Evolutionary conservation across 2,113 vertebrate species (phyloP), one percentile per base, ranked within the genome.

Genomic region (Tor tambroides): DNA sequence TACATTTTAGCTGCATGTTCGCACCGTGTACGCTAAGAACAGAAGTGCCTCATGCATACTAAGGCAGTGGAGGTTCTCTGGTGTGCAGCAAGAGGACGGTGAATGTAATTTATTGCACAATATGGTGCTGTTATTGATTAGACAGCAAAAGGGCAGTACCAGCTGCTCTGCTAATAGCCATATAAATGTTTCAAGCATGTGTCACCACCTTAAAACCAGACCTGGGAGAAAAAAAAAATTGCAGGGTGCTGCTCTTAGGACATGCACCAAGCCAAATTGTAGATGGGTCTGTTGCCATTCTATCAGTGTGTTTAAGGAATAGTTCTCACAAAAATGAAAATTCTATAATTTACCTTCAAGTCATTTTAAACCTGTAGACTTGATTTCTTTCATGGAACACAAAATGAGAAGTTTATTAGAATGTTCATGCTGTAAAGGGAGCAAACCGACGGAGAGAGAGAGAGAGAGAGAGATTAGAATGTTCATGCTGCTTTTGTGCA

Each of bases 101-200:
- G 87, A 86, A 87, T 76, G 86, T 91, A 89, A 90, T 91, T 92
- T 91, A 92, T 92, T 91, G 79, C 85, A 90, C 89, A 88, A 86
- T 90, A 87, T 90, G 80, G 83, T 85, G 89, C 88, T 89, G 77
- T 86, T 88, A 90, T 92, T 91, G 87, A 92, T 92, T 88, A 56
- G 69, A 86, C 84, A 89, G 71, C 43, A 85, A 90, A 89, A 90
- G 89, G 85, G 72, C 84, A 90, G 81, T 79, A 59, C 87, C 72
- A 84, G 71, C 86, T 85, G 88, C 85, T 90, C 86, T 75, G 30
- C 86, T 91, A 85, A 90, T 91, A 85, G 83, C 89, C 76, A 54
- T 85, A 84, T 87, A 84, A 91, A 90, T 87, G 89, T 89, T 89
- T 90, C 56, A 88, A 79, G 83, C 51, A 63, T 80, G 56, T 86